Conservation (phyloP, 2,888 invertebrate genomes). For the Salticus scenicus region DNA sequence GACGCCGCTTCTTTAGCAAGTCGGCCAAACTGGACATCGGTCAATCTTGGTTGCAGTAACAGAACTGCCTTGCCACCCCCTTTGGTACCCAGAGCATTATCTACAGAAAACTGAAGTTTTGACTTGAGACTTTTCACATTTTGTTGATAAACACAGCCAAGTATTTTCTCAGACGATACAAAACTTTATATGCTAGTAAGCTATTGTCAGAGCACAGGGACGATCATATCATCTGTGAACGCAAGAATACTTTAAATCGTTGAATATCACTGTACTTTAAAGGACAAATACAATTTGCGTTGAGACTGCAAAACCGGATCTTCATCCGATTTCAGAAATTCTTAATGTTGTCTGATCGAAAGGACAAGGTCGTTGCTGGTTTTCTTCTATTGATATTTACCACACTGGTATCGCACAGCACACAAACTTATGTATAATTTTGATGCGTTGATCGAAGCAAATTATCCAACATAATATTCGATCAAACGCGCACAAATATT, state of each 20-base stretch:
- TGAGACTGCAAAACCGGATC: neutral
- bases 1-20: conserved; percentile 70
- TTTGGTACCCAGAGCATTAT: conserved; percentile 60
- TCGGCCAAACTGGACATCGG: conserved; percentile 71
- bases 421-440: neutral
- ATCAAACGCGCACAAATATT: conserved; percentile 50
- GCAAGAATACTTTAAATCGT: neutral
- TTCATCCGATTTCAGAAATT: neutral
- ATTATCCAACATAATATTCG: neutral
- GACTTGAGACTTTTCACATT: neutral
- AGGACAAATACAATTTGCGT: neutral
- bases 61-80: conserved; percentile 72
- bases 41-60: conserved; percentile 72
- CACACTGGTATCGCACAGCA: neutral
- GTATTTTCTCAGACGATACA: neutral
- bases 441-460: neutral
- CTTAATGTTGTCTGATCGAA: conserved; percentile 17
- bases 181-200: neutral
- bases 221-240: neutral
- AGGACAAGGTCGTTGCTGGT: conserved; percentile 34
- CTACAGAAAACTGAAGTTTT: conserved; percentile 66
- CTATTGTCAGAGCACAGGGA: neutral
- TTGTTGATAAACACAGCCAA: neutral
- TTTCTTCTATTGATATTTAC: neutral
- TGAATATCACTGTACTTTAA: neutral